Percentiles rank a stretch among this genome's conserved stretches.
Conservation (phyloP, 2,888 invertebrate genomes). For the Callyntrura guangdongensis region DNA sequence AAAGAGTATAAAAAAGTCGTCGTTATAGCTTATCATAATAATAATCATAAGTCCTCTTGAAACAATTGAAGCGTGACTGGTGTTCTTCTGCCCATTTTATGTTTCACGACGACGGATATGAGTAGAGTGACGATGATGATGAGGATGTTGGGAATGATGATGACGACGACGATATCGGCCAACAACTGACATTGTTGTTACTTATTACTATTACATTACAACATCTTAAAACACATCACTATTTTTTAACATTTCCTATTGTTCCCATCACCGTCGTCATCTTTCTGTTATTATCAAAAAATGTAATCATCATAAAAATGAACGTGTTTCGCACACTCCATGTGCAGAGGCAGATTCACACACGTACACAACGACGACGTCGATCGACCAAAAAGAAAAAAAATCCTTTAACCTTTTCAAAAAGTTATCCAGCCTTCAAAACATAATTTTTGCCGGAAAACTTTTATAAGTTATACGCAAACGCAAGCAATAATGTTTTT, state of each 20-base stretch:
- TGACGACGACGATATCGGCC: background rate
- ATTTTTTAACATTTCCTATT: conserved; percentile 29
- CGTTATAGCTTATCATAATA: conserved; percentile 38
- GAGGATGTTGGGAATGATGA: conserved; percentile 35
- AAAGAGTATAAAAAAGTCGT: background rate
- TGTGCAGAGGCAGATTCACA: background rate
- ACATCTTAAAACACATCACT: conserved; percentile 13
- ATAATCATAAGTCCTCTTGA: conserved; percentile 60
- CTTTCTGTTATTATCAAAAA: conserved; percentile 39
- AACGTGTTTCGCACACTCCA: conserved; percentile 36
- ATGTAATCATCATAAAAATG: conserved; percentile 57
- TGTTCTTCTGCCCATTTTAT: conserved; percentile 59
- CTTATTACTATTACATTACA: background rate
- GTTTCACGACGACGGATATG: conserved; percentile 19
- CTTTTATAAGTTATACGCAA: too few relatives aligned
- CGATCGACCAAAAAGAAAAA: too few relatives aligned
- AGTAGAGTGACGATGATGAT: conserved; percentile 14
- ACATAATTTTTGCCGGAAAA: background rate
- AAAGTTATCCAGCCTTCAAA: conserved; percentile 41
- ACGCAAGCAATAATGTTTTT: background rate
- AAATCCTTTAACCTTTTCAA: background rate
- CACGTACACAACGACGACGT: background rate
- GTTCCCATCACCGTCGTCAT: conserved; percentile 29
- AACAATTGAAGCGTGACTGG: conserved; percentile 62
- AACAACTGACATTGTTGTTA: conserved; percentile 30